Base-by-base conservation (phyloP, 2,113 vertebrate genomes). In the Rostratula benghalensis region DNA sequence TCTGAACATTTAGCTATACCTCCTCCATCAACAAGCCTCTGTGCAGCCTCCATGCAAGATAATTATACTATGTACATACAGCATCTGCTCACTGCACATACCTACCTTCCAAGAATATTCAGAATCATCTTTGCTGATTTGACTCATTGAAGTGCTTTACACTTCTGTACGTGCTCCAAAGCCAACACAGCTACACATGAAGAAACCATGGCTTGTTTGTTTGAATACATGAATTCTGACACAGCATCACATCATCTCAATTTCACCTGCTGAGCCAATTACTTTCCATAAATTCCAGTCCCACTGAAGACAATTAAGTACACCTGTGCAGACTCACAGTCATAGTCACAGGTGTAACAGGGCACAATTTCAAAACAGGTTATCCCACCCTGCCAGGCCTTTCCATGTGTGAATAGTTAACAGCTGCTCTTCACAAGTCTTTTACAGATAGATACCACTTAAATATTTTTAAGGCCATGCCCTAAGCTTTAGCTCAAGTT, bases 151-250 rank as follows among this genome's bases (percentile, higher is more conserved):
- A 73, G 6, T 33, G 1, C 10, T 69, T 82, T 7, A 48, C 56
- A 9, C 7, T 73, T 6, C 16, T 13, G 6, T 37, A 16, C 0
- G 1, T 1, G 0, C 19, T 10, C 3, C 14, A 69, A 86, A 86
- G n/a, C 4, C 50, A 67, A 8, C 8, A 21, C 2, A 86, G 6
- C 20, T 50, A 53, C 53, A 60, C 5, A 4, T 17, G 33, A 69
- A 1, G 1, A 61, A 61, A 53, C 3, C 0, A 19, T 0, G 1
- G 6, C 8, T 70, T 13, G 7, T 31, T 76, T 79, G 13, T 63
- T 78, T 50, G 43, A 59, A 18, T 37, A 57, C 7, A 84, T 11
- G 53, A 89, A 87, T 56, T 35, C 56, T 81, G 46, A 83, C 65
- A 77, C 31, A 63, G 81, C 11, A 51, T 9, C 10, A 2, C 7